phyloP scores from a whole-genome alignment of 1,140 invertebrate species.

The Drosophila pachea region DNA sequence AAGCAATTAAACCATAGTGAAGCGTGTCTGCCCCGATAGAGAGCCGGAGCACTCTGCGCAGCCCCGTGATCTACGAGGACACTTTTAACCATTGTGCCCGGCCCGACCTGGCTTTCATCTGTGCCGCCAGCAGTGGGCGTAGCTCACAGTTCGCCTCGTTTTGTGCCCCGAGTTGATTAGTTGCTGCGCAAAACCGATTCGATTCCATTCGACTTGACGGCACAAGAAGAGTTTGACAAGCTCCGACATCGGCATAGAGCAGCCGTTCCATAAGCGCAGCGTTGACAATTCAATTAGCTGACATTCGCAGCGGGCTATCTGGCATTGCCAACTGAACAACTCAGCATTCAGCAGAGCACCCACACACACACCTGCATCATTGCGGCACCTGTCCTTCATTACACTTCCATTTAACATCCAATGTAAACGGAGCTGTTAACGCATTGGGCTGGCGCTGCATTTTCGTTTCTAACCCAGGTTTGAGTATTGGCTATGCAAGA shows the following conservation, averaged over 20 bases:
- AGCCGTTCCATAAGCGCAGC: too few relatives aligned
- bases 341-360: too few relatives aligned
- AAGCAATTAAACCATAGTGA: constrained; percentile 71
- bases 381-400: too few relatives aligned
- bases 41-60: not conserved
- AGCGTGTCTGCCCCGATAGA: constrained; percentile 59
- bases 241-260: not conserved
- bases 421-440: too few relatives aligned
- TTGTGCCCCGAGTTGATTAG: constrained; percentile 36
- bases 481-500: not conserved
- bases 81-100: constrained; percentile 50
- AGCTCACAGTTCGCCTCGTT: constrained; percentile 44
- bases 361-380: too few relatives aligned
- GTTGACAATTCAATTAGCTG: too few relatives aligned
- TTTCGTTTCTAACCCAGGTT: constrained; percentile 7
- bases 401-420: not conserved
- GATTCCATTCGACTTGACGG: constrained; percentile 21
- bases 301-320: too few relatives aligned
- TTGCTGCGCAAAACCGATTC: constrained; percentile 36
- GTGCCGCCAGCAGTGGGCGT: constrained; percentile 43
- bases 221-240: constrained; percentile 18
- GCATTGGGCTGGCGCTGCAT: not conserved
- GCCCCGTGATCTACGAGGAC: constrained; percentile 65
- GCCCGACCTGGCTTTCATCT: constrained; percentile 50
- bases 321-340: too few relatives aligned